These are phyloP conservation scores for Octomys mimax DNA, from an alignment of 2,797 vertebrate genomes.

Conservation along the genomic window DNA sequence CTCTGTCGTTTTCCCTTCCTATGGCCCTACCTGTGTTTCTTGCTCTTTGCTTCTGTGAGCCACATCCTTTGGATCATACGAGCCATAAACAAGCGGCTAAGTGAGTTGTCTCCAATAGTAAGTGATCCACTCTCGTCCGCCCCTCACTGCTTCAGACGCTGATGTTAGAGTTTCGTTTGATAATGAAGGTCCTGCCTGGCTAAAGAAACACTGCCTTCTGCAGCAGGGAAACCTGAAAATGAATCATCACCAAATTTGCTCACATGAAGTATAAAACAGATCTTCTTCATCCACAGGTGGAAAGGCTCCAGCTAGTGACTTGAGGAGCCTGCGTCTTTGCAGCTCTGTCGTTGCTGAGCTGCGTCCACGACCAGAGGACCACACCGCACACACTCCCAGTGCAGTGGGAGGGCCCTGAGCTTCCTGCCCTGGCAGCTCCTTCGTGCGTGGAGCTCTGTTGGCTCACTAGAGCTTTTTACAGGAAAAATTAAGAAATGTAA, in stretches of 20 bases:
- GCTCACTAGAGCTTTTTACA: background rate
- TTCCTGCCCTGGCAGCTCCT: no score
- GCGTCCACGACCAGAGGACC: background rate
- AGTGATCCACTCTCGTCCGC: background rate
- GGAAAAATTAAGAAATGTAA: background rate
- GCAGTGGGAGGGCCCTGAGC: background rate
- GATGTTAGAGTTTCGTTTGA: background rate
- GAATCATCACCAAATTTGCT: background rate
- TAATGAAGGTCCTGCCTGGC: background rate
- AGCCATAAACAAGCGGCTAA: background rate
- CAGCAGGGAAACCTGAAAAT: background rate
- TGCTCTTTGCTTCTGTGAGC: background rate
- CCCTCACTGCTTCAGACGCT: background rate
- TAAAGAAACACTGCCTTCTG: background rate
- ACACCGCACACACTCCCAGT: background rate
- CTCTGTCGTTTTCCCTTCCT: background rate
- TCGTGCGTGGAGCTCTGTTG: background rate
- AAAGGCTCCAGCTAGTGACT: background rate
- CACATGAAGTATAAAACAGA: background rate
- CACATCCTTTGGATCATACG: background rate
- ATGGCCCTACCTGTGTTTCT: fast-evolving
- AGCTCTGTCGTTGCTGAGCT: background rate
- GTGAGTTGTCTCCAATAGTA: background rate
- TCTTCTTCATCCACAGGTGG: background rate
- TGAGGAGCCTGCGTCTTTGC: background rate